Evolutionary conservation across 2,888 invertebrate species (phyloP), one percentile per base, ranked within the genome.

Genomic region (Acrocera orbiculus): DNA sequence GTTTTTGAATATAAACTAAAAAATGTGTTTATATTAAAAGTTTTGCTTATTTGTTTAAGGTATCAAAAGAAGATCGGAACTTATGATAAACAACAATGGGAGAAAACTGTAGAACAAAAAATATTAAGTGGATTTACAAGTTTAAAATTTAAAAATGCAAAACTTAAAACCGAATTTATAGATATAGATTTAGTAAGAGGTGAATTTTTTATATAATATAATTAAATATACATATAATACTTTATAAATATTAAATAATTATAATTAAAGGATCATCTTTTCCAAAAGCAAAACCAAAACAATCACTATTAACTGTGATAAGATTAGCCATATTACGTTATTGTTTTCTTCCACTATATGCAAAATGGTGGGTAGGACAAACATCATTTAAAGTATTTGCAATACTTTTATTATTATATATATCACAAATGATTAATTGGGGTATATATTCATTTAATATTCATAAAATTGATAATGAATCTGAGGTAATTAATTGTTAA

Each of bases 71-170:
- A 90, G 69, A 93, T 95, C 61, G 90, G 92, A 52, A 83, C 85
- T 16, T 92, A 93, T 64, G 93, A 95, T 64, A 92, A 92, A 56
- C 89, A 92, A 52, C 77, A 83, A 72, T 95, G 93, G 93, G 95
- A 95, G 60, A 85, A 83, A 46, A 87, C 85, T 49, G 80, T 93
- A 45, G 93, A 95, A 54, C 83, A 86, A 56, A 75, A 83, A 49
- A 85, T 90, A 49, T 67, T 87, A 34, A 76, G 80, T 63, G 86
- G 85, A 44, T 73, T 87, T 34, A 75, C 76, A 38, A 80, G 86
- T 56, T 70, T 81, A 36, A 75, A 80, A 26, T 73, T 78, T 55
- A 78, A 80, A 59, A 75, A 73, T 39, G 73, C 79, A 14, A 79
- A 76, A 52, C 66, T 85, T 9, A 86, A 89, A 56, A 82, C 87